A percentile compares a stretch with the other conserved stretches of the same genome.
phyloP scores from a whole-genome alignment of 2,797 vertebrate species.

The Enteromius paludinosus region DNA sequence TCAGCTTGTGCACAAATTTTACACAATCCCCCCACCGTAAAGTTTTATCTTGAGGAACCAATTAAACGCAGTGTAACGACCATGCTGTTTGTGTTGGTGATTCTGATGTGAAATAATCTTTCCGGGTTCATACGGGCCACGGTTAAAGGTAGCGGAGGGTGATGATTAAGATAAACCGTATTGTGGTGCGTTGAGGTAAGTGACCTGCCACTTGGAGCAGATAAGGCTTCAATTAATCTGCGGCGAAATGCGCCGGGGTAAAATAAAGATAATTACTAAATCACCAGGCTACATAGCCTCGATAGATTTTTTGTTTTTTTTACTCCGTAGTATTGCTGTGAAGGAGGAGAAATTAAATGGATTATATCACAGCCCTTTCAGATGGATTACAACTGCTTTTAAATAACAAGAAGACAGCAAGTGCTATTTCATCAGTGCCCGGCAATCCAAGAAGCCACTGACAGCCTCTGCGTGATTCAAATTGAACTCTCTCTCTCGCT shows the following conservation, averaged over 20 bases:
- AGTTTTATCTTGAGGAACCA: slow-evolving; percentile 62
- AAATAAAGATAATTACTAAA: slow-evolving; percentile 88
- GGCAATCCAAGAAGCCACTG: slow-evolving; percentile 80
- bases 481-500: slow-evolving; percentile 81
- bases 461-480: slow-evolving; percentile 82
- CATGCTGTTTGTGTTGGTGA: slow-evolving; percentile 65
- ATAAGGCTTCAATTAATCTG: slow-evolving; percentile 84
- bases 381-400: slow-evolving; percentile 88
- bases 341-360: slow-evolving; percentile 85
- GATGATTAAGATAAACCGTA: slow-evolving; percentile 80
- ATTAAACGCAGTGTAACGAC: slow-evolving; percentile 60
- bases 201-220: slow-evolving; percentile 80
- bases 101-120: slow-evolving; percentile 72
- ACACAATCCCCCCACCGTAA: slow-evolving; percentile 46
- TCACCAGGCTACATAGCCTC: slow-evolving; percentile 81
- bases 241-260: slow-evolving; percentile 78
- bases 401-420: slow-evolving; percentile 83
- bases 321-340: slow-evolving; percentile 77
- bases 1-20: slow-evolving; percentile 35
- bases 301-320: slow-evolving; percentile 76
- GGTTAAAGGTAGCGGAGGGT: slow-evolving; percentile 74
- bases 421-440: slow-evolving; percentile 82
- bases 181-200: slow-evolving; percentile 80
- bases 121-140: slow-evolving; percentile 71
- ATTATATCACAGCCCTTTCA: slow-evolving; percentile 84